Percentiles rank a stretch among this genome's conserved stretches.
Conservation (phyloP, 2,888 invertebrate genomes). For the Drosophila flavopinicola region DNA sequence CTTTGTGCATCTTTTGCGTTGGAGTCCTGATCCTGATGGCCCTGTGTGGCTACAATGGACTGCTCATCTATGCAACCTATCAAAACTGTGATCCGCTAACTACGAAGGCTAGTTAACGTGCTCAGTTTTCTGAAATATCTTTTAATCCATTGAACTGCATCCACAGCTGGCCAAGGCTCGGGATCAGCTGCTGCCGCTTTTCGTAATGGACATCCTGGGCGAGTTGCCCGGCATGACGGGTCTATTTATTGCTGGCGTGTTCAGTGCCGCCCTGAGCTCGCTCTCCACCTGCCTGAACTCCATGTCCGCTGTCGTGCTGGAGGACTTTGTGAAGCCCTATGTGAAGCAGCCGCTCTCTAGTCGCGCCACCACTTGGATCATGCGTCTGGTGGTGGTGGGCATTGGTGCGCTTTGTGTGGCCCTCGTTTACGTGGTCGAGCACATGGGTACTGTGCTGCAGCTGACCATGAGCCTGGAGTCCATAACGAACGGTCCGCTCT, state of each 20-base stretch:
- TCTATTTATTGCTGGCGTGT: slow-evolving; percentile 94
- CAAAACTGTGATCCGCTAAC: slow-evolving; percentile 88
- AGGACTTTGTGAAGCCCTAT: slow-evolving; percentile 89
- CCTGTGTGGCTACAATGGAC: slow-evolving; percentile 87
- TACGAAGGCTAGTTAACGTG: slow-evolving; percentile 84
- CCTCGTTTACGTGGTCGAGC: slow-evolving; percentile 90
- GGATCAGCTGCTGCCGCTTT: slow-evolving; percentile 92
- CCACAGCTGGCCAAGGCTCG: slow-evolving; percentile 88
- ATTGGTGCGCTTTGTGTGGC: slow-evolving; percentile 89
- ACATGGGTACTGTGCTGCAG: slow-evolving; percentile 90
- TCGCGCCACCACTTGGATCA: slow-evolving; percentile 86
- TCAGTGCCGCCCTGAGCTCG: slow-evolving; percentile 94
- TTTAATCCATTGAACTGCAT: slow-evolving; percentile 4
- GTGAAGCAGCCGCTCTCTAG: slow-evolving; percentile 86
- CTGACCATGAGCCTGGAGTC: slow-evolving; percentile 89
- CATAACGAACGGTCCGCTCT: slow-evolving; percentile 89
- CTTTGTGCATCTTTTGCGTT: slow-evolving; percentile 86
- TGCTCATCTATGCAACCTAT: slow-evolving; percentile 88
- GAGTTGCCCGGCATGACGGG: slow-evolving; percentile 92
- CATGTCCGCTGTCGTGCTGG: slow-evolving; percentile 90
- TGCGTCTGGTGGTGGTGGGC: slow-evolving; percentile 89
- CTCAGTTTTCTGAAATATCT: rapidly evolving
- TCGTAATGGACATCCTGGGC: slow-evolving; percentile 93
- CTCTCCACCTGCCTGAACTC: slow-evolving; percentile 91
- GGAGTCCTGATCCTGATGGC: slow-evolving; percentile 86